Evolutionary conservation across 2,797 vertebrate species (phyloP).

Genomic region (Hafferia zeledoni): DNA sequence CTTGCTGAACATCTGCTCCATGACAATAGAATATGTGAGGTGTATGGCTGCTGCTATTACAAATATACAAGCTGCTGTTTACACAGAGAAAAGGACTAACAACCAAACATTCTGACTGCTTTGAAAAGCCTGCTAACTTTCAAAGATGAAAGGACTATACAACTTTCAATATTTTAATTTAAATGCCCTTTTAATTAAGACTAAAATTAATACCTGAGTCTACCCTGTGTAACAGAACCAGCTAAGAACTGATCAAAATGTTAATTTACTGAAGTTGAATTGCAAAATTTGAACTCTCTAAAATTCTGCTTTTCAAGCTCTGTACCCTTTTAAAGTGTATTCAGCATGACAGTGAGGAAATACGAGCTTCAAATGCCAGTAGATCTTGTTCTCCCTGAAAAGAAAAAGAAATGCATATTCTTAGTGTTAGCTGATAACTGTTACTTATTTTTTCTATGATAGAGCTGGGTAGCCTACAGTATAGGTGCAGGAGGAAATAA

Average conservation of each 20-base stretch:
- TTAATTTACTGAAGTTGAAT: no score
- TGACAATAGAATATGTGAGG: not conserved
- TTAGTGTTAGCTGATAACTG: not conserved
- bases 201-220: not conserved
- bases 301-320: not conserved
- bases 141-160: not conserved
- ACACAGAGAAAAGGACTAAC: not conserved
- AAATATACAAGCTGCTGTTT: not conserved
- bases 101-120: not conserved
- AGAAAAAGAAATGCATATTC: constrained; percentile 45
- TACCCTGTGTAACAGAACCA: not conserved
- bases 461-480: not conserved
- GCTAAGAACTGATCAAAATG: not conserved
- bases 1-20: not conserved
- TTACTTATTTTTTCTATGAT: not conserved
- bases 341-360: constrained; percentile 89
- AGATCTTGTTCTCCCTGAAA: constrained; percentile 85
- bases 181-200: not conserved
- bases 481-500: not conserved
- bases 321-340: constrained; percentile 87
- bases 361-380: constrained; percentile 91
- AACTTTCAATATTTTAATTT: not conserved
- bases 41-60: rapidly evolving
- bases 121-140: not conserved
- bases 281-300: not conserved